Evolutionary conservation across 2,888 invertebrate genomes (phyloP), one percentile per base, ranked within the genome.

Genomic region (Bembecia ichneumoniformis): DNA sequence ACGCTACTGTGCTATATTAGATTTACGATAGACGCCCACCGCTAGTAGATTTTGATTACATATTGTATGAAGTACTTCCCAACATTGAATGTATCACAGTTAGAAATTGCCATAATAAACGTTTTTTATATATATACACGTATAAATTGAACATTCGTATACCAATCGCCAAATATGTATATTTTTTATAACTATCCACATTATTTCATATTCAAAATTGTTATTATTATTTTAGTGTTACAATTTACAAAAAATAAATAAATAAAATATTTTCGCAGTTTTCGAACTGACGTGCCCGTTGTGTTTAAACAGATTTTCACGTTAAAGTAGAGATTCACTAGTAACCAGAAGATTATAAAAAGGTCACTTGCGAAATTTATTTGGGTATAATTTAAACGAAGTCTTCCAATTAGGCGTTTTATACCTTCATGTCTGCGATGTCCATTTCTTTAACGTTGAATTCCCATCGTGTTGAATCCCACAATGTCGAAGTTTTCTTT

Each of bases 91-190:
- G 36, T 51, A 28, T 46, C 47, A 49, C 47, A 64, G 9, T 9
- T 28, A 55, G 63, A 14, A 44, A 44, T 44, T 66, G 66, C 80
- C 80, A 78, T 70, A 62, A 69, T 75, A 74, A 71, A 74, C 69
- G 66, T 60, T 44, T 44, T 72, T 71, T 74, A 71, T 74, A 72
- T 71, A 56, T 70, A 69, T 71, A 64, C 44, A 40, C 40, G 3
- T 40, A 55, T 51, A 60, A 61, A 59, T 73, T 77, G 65, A 58
- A 71, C 70, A 74, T 63, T 74, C 59, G 66, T 78, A 78, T 74
- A 82, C 78, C 74, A 74, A 76, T 77, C 77, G 80, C 77, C 75
- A 80, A 84, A 44, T 44, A 44, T 77, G 74, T 80, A 79, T 82
- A 82, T 74, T 44, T 74, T 75, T 74, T 74, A 66, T 72, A 74